A percentile compares a stretch with the other conserved stretches of the same genome.
Evolutionary conservation across 2,888 invertebrate genomes (phyloP).

Genomic region (Stenolophus ochropezus): DNA sequence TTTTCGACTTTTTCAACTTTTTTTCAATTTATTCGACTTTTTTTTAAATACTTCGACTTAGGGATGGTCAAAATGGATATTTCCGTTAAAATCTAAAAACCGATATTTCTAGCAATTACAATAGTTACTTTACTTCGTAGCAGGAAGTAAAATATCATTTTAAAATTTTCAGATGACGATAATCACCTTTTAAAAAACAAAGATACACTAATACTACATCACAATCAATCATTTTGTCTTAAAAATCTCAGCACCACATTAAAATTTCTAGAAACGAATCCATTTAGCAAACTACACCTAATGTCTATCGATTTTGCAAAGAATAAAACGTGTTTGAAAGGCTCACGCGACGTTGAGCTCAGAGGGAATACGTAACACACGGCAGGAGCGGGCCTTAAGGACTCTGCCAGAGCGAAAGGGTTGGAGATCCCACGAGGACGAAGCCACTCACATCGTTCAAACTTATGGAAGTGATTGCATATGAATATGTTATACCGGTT

Average conservation of each 20-base stretch:
- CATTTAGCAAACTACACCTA: constrained; percentile 35
- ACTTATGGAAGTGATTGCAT: constrained; percentile 35
- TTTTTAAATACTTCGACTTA: too few species aligned
- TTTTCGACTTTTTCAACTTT: too few species aligned
- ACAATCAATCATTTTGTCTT: too few species aligned
- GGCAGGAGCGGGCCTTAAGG: not conserved
- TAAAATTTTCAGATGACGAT: too few species aligned
- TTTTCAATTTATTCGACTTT: too few species aligned
- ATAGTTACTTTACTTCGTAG: too few species aligned
- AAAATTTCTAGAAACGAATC: constrained; percentile 46
- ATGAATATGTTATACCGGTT: constrained; percentile 32
- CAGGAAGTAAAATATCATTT: too few species aligned
- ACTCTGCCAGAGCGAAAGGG: not conserved
- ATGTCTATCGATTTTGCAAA: constrained; percentile 50
- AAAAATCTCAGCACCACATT: not conserved
- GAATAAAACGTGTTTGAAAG: constrained; percentile 39
- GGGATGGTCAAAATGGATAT: too few species aligned
- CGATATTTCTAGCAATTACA: too few species aligned
- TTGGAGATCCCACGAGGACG: constrained; percentile 26
- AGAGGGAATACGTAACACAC: constrained; percentile 17
- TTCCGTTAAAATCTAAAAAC: too few species aligned
- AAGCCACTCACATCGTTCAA: constrained; percentile 10
- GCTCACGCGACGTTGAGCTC: constrained; percentile 6
- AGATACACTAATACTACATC: not conserved
- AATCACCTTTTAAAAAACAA: too few species aligned